phyloP scores from a whole-genome alignment of 2,888 invertebrate genomes.

The Liposcelis brunnea region DNA sequence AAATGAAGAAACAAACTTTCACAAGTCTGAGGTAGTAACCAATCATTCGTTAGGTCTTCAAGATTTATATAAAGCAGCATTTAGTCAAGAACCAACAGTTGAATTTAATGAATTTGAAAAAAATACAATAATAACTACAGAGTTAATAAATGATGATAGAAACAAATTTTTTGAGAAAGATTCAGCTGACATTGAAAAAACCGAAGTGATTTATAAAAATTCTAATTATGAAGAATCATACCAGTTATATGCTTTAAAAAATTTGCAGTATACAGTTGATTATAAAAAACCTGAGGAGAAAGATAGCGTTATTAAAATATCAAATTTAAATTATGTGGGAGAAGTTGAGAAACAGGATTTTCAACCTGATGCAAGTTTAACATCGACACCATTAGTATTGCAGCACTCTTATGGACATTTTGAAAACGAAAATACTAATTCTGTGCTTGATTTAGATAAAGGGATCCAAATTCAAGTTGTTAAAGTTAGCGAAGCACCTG shows the following conservation, averaged over 20 bases:
- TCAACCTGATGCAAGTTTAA: background rate
- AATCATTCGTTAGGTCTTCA: slow-evolving; percentile 4
- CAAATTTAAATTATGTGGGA: background rate
- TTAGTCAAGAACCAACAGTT: slow-evolving; percentile 1
- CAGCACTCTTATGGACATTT: background rate
- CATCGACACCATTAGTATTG: background rate
- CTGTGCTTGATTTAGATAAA: slow-evolving; percentile 5
- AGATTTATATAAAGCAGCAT: slow-evolving; percentile 5
- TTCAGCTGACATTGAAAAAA: background rate
- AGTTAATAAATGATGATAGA: no score
- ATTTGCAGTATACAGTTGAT: no score
- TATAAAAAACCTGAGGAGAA: background rate
- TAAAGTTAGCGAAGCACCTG: background rate
- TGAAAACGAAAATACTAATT: slow-evolving; percentile 1
- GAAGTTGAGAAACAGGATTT: background rate
- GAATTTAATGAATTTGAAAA: background rate
- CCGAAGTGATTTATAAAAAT: background rate
- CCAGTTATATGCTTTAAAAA: background rate
- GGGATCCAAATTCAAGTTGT: background rate
- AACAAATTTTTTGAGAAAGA: no score
- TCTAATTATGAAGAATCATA: background rate
- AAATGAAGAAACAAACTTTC: no score
- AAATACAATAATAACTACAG: no score
- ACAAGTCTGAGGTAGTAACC: no score
- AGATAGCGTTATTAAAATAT: background rate